Evolutionary conservation across 2,113 vertebrate genomes (phyloP).

Genomic region (human (Homo sapiens)): DNA sequence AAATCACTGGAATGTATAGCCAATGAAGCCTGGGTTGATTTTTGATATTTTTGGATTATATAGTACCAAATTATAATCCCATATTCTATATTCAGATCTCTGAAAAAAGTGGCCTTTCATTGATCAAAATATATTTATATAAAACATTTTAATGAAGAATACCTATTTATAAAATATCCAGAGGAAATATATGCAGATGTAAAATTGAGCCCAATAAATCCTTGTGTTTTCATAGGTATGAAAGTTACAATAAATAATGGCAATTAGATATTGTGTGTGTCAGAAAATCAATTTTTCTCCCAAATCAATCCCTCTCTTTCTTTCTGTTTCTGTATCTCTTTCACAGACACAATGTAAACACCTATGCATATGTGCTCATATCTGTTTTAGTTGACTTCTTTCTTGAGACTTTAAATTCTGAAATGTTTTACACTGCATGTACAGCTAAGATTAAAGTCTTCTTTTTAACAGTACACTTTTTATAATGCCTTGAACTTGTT

Average conservation of each 20-base stretch:
- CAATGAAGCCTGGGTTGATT: background rate
- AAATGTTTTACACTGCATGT: background rate
- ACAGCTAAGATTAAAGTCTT: constrained; percentile 22
- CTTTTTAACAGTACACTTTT: constrained; percentile 47
- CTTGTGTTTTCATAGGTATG: background rate
- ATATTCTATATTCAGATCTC: background rate
- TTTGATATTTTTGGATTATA: constrained; percentile 2
- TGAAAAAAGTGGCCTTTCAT: constrained; percentile 16
- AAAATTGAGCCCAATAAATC: background rate
- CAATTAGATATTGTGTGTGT: background rate
- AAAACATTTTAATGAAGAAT: background rate
- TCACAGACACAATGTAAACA: background rate
- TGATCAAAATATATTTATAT: background rate
- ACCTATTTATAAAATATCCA: background rate
- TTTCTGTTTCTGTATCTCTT: background rate
- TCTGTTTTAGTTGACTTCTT: background rate
- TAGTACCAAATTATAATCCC: background rate
- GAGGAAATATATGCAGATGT: background rate
- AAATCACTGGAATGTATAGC: background rate
- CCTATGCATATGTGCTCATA: background rate
- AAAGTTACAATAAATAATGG: background rate
- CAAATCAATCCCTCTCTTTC: background rate
- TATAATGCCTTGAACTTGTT: constrained; percentile 57
- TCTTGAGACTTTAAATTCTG: background rate
- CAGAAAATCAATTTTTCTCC: background rate